These are phyloP conservation scores for Zaprionus ghesquierei DNA, from an alignment of 1,140 invertebrate species.

Conservation along the genomic window DNA sequence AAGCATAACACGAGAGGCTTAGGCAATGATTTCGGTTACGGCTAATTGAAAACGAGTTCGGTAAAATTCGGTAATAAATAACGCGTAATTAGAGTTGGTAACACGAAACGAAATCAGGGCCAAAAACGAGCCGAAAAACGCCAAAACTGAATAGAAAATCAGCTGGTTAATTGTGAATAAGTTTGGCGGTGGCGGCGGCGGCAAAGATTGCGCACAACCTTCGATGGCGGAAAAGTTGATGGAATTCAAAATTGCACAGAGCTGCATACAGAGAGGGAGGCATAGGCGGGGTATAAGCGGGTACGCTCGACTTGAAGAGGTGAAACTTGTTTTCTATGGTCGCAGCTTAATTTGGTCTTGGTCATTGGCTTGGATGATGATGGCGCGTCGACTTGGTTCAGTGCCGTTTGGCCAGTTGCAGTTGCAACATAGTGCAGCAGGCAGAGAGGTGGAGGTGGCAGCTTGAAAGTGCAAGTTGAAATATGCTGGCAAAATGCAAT, in stretches of 20 bases:
- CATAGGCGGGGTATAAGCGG: neutral
- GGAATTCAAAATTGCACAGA: neutral
- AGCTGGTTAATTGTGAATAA: neutral
- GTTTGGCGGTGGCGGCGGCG: too few species aligned
- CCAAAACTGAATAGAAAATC: neutral
- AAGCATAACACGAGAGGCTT: neutral
- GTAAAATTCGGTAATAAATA: constrained; percentile 18
- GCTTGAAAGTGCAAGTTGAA: constrained; percentile 72
- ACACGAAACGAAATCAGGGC: constrained; percentile 41
- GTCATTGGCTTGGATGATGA: constrained; percentile 62
- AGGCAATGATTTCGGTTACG: neutral
- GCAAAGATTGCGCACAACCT: neutral
- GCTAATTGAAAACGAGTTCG: constrained; percentile 61
- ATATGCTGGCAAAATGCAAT: constrained; percentile 66
- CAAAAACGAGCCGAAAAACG: constrained; percentile 15
- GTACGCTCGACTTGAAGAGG: constrained; percentile 37
- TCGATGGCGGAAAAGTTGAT: constrained; percentile 7
- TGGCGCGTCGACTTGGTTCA: constrained; percentile 2
- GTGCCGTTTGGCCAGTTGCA: constrained; percentile 29
- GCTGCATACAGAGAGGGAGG: neutral
- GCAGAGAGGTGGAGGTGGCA: neutral
- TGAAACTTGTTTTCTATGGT: constrained; percentile 67
- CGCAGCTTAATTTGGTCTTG: constrained; percentile 70
- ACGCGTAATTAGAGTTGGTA: constrained; percentile 25
- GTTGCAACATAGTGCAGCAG: constrained; percentile 20